phyloP scores from a whole-genome alignment of 2,888 invertebrate species.

The Epinotia ramella region DNA sequence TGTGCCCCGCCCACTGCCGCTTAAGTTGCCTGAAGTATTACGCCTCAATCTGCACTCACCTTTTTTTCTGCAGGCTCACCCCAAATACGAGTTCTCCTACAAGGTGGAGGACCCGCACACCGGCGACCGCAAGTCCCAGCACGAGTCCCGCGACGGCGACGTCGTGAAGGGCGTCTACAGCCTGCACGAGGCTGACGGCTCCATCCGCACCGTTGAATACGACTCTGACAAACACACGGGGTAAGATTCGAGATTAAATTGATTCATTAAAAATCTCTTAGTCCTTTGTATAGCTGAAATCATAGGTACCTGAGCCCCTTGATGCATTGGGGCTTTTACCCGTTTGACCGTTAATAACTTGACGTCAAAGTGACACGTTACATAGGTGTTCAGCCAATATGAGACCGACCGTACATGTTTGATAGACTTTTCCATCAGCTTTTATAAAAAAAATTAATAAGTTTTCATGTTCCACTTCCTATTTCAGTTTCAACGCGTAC shows the following conservation, averaged over 20 bases:
- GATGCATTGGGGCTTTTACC: no score
- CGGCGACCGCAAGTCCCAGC: slow-evolving; percentile 63
- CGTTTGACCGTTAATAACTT: no score
- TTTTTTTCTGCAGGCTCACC: slow-evolving; percentile 51
- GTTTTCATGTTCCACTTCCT: background rate
- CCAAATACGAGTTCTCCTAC: slow-evolving; percentile 62
- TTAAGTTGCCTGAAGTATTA: no score
- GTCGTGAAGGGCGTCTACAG: slow-evolving; percentile 64
- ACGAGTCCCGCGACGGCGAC: slow-evolving; percentile 65
- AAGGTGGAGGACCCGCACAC: slow-evolving; percentile 64
- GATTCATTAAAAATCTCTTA: background rate
- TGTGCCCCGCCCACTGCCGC: no score
- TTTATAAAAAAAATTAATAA: background rate
- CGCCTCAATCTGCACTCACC: background rate
- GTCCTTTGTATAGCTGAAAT: background rate
- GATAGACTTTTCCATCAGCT: no score
- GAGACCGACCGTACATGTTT: no score
- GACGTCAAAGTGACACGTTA: no score
- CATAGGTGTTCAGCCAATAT: no score
- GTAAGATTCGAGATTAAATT: slow-evolving; percentile 26
- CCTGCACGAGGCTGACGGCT: slow-evolving; percentile 64
- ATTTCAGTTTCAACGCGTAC: slow-evolving; percentile 75
- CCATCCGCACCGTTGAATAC: slow-evolving; percentile 59
- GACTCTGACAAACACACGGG: slow-evolving; percentile 49
- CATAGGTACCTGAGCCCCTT: no score